Evolutionary conservation across 2,113 vertebrate species (phyloP).

Genomic region (Neogale vison): DNA sequence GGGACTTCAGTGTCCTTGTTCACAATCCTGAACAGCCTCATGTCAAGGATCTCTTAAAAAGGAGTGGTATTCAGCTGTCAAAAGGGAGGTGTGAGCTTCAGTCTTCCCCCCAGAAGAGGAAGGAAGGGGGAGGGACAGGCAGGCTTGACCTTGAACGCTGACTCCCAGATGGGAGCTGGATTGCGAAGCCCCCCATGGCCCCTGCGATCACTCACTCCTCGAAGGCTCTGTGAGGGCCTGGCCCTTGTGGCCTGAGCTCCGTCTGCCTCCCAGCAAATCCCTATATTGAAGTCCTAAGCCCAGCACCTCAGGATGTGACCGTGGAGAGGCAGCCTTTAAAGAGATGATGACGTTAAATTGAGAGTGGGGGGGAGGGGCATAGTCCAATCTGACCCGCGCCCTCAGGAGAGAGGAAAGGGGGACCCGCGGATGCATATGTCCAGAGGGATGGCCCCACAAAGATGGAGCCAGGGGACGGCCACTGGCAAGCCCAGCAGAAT

Average conservation of each 20-base stretch:
- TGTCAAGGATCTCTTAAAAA: neutral
- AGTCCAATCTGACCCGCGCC: neutral
- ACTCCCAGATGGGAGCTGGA: neutral
- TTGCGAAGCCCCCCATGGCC: accelerated
- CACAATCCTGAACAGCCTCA: neutral
- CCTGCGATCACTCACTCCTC: accelerated
- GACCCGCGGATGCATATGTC: accelerated
- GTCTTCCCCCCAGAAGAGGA: neutral
- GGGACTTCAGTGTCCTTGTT: neutral
- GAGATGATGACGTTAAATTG: neutral
- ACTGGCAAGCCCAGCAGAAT: neutral
- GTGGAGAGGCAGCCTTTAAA: neutral
- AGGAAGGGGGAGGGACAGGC: neutral
- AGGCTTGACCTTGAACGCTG: accelerated
- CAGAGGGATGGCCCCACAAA: neutral
- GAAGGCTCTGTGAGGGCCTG: neutral
- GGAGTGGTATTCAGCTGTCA: neutral
- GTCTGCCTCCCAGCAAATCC: neutral
- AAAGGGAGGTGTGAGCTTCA: neutral
- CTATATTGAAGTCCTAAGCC: neutral
- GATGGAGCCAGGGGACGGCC: neutral
- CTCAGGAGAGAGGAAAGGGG: neutral
- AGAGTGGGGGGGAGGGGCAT: neutral
- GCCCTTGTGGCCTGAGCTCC: neutral
- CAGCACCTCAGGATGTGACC: neutral